Conservation (phyloP, 37 sponge, comb jelly and placozoan genomes). For the Lycopodina hypogea region DNA sequence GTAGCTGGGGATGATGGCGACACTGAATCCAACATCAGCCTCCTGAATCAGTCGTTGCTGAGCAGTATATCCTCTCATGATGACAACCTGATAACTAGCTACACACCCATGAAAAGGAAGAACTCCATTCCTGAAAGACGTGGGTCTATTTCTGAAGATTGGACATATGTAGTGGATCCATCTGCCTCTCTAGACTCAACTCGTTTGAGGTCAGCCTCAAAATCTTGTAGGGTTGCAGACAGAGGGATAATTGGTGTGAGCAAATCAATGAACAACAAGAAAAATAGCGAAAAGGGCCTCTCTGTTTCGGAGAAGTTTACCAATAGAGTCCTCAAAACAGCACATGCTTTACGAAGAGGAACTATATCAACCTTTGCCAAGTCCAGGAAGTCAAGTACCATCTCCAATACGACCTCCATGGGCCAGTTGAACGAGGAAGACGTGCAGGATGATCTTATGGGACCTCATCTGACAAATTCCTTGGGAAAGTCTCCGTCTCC, state of each 20-base stretch:
- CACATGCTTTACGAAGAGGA: slow-evolving; percentile 13
- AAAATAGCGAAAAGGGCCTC: background rate
- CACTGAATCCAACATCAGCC: background rate
- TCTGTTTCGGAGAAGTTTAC: slow-evolving; percentile 22
- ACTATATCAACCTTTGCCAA: background rate
- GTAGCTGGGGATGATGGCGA: background rate
- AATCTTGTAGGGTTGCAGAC: background rate
- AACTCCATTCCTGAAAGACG: background rate
- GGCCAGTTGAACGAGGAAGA: background rate
- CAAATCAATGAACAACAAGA: background rate
- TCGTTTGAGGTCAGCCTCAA: background rate
- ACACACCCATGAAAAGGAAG: background rate
- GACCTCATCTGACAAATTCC: background rate
- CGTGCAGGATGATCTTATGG: background rate
- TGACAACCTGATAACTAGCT: background rate
- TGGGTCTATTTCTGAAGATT: background rate
- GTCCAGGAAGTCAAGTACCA: background rate
- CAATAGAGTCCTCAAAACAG: slow-evolving; percentile 11
- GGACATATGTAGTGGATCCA: slow-evolving; percentile 1
- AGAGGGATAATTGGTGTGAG: background rate
- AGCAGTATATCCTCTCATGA: background rate
- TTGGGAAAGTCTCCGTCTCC: slow-evolving; percentile 3
- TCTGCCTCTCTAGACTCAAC: background rate
- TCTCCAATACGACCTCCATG: background rate
- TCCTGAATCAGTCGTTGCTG: background rate